phyloP scores from a whole-genome alignment of 1,140 invertebrate species.

The Drosophila ficusphila region DNA sequence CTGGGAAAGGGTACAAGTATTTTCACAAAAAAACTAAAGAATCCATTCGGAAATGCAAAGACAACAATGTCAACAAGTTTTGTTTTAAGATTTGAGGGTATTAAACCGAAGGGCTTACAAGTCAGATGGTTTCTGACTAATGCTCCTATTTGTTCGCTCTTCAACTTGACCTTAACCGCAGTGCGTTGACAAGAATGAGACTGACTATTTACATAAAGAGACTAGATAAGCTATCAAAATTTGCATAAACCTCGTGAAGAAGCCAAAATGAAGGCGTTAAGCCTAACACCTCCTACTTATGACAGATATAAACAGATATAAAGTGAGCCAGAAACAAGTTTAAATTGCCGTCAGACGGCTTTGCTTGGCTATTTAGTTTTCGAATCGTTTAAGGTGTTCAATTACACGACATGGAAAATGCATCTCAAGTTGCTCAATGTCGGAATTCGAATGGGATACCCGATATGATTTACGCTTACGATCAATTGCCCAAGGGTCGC shows the following conservation, averaged over 20 bases:
- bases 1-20: not conserved
- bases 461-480: conserved; percentile 16
- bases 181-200: conserved; percentile 2
- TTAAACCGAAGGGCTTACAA: too few relatives aligned
- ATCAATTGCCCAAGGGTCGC: conserved; percentile 11
- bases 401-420: conserved; percentile 69
- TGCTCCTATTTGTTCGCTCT: conserved; percentile 33
- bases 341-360: conserved; percentile 26
- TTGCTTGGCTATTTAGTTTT: conserved; percentile 22
- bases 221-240: conserved; percentile 58
- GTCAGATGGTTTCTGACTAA: too few relatives aligned
- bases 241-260: conserved; percentile 57
- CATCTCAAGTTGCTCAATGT: conserved; percentile 52
- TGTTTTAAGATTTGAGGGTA: not conserved
- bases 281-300: conserved; percentile 50
- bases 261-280: conserved; percentile 45
- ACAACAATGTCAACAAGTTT: too few relatives aligned
- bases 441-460: conserved; percentile 28
- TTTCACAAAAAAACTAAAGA: not conserved
- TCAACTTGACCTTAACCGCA: conserved; percentile 51
- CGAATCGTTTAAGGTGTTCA: conserved; percentile 57
- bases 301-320: conserved; percentile 22
- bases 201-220: conserved; percentile 49
- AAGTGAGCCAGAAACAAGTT: conserved; percentile 24
- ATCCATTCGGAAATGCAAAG: not conserved